Evolutionary conservation across 2,888 invertebrate species (phyloP).

Genomic region (Drosophila lutescens): DNA sequence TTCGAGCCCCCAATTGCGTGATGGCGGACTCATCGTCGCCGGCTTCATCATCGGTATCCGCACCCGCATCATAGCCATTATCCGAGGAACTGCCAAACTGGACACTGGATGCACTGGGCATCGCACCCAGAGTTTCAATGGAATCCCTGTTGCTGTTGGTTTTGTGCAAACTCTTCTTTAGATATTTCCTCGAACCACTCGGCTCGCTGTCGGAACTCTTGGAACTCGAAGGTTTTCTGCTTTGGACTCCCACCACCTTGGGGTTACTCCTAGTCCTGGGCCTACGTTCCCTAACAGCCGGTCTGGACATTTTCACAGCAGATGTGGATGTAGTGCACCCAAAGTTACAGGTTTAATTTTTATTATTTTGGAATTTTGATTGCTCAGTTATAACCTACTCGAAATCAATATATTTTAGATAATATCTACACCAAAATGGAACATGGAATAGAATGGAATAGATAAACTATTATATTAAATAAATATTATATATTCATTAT

Average conservation of each 20-base stretch:
- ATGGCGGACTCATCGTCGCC: not conserved
- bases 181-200: not conserved
- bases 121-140: not conserved
- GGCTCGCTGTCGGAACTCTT: not conserved
- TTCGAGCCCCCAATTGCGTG: not conserved
- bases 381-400: not conserved
- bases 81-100: not conserved
- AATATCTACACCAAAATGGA: too few relatives aligned
- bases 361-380: not conserved
- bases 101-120: not conserved
- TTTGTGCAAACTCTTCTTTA: not conserved
- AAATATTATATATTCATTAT: too few relatives aligned
- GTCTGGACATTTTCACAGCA: conserved; percentile 7
- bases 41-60: conserved; percentile 8
- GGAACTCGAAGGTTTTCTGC: not conserved
- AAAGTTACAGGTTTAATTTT: not conserved
- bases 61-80: not conserved
- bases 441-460: too few relatives aligned
- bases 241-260: not conserved
- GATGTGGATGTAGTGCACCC: not conserved
- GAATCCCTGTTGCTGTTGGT: not conserved
- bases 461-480: too few relatives aligned
- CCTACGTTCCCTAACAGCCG: not conserved
- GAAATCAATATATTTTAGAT: too few relatives aligned
- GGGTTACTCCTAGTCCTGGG: not conserved